Conservation (phyloP, 2,888 invertebrate genomes). For the Agriopis leucophaearia region DNA sequence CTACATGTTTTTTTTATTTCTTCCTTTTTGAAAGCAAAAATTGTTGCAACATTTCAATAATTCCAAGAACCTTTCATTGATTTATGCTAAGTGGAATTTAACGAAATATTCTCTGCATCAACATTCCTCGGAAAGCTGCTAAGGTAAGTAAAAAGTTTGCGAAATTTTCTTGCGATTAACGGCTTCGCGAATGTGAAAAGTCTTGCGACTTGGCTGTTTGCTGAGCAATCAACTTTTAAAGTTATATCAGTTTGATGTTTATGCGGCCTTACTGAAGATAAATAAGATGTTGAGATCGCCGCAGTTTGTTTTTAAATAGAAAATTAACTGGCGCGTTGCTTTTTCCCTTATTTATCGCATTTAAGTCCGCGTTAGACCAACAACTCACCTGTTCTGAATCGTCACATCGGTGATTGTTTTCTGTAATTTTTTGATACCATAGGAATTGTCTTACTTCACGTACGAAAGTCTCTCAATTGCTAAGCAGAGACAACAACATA, state of each 20-base stretch:
- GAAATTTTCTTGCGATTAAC: slow-evolving; percentile 43
- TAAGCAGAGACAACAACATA: no score
- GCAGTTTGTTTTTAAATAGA: not conserved
- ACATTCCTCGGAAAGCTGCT: slow-evolving; percentile 31
- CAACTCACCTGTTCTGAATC: no score
- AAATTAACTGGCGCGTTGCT: not conserved
- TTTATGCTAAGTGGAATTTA: slow-evolving; percentile 32
- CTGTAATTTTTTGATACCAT: no score
- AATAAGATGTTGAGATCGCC: slow-evolving; percentile 2
- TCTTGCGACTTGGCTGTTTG: slow-evolving; percentile 33
- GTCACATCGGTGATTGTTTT: no score
- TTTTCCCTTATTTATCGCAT: no score
- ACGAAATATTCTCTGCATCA: slow-evolving; percentile 30
- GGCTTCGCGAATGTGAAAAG: slow-evolving; percentile 42
- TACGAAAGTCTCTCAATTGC: no score
- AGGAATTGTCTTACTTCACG: no score
- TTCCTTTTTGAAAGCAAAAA: no score
- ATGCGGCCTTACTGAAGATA: slow-evolving; percentile 17
- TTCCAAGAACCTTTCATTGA: slow-evolving; percentile 19
- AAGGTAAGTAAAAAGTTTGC: slow-evolving; percentile 41
- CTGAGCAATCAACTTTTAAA: slow-evolving; percentile 35
- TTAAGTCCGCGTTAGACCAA: not conserved
- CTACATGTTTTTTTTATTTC: no score
- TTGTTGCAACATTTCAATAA: slow-evolving; percentile 12
- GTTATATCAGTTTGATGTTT: slow-evolving; percentile 29